Conservation (phyloP, 2,888 invertebrate genomes). For the Mesorhabditis spiculigera region DNA sequence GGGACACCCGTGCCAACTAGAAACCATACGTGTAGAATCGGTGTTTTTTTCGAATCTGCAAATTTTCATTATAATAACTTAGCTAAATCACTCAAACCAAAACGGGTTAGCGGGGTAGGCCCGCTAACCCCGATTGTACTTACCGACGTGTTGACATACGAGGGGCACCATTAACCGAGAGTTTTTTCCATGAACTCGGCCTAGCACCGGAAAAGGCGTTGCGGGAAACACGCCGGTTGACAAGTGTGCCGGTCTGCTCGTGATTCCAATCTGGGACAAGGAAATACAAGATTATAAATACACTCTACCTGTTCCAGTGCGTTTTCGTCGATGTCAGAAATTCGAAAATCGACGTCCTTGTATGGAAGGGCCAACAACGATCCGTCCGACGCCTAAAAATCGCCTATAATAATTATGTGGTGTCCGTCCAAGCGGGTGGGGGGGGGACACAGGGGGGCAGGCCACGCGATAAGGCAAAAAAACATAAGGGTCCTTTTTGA, state of each 20-base stretch:
- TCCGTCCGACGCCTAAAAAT: conserved; percentile 16
- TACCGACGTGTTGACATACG: conserved; percentile 12
- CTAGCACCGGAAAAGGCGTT: conserved; percentile 17
- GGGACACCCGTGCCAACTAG: conserved; percentile 16
- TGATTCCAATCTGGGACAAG: conserved; percentile 18
- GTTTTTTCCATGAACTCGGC: conserved; percentile 19
- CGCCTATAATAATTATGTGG: no score
- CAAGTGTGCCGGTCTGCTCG: conserved; percentile 16
- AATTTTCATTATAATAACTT: conserved; percentile 17
- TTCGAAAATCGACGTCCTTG: conserved; percentile 15
- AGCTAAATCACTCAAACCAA: conserved; percentile 10
- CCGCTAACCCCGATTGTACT: conserved; percentile 8
- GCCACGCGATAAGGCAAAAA: no score
- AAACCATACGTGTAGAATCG: conserved; percentile 17
- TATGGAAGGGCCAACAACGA: conserved; percentile 16
- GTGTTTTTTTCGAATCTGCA: conserved; percentile 16
- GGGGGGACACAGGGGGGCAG: no score
- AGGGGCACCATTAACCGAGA: conserved; percentile 16
- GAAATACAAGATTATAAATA: conserved; percentile 16
- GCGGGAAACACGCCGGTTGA: conserved; percentile 16
- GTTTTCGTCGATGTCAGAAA: conserved; percentile 15
- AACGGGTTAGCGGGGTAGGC: conserved; percentile 8
- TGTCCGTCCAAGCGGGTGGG: no score
- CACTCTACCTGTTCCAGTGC: conserved; percentile 17
- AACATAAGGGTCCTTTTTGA: no score